phyloP scores from a whole-genome alignment of 2,888 invertebrate genomes.

The Agrochola lota region DNA sequence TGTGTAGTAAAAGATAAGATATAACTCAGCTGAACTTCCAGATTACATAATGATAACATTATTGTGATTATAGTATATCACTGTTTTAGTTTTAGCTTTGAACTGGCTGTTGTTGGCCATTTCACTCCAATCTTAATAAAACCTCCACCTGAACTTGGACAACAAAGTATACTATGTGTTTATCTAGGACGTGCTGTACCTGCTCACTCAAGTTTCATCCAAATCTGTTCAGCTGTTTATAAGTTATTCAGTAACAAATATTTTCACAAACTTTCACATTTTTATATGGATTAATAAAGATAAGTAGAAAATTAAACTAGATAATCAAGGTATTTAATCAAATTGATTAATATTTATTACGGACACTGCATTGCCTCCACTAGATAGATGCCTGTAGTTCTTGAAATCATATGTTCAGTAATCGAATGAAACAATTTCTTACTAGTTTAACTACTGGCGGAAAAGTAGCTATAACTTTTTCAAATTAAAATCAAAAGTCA shows the following conservation, averaged over 20 bases:
- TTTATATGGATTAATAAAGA: not conserved
- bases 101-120: not conserved
- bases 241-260: not conserved
- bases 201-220: not conserved
- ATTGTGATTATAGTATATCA: not conserved
- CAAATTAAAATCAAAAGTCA: not conserved
- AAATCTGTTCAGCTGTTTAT: not conserved
- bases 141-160: not conserved
- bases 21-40: not conserved
- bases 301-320: not conserved
- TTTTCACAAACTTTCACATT: not conserved
- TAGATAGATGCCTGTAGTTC: not conserved
- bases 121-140: not conserved
- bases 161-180: not conserved
- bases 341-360: not conserved
- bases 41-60: slow-evolving; percentile 13
- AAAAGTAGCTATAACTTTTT: not conserved
- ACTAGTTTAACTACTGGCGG: not conserved
- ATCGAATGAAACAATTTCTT: not conserved
- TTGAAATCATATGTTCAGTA: not conserved
- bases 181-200: not conserved
- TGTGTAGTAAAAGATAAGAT: slow-evolving; percentile 21
- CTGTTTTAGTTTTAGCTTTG: not conserved
- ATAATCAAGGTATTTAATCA: not conserved
- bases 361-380: not conserved